Evolutionary conservation across 2,888 invertebrate species (phyloP).

Genomic region (Pterostichus madidus): DNA sequence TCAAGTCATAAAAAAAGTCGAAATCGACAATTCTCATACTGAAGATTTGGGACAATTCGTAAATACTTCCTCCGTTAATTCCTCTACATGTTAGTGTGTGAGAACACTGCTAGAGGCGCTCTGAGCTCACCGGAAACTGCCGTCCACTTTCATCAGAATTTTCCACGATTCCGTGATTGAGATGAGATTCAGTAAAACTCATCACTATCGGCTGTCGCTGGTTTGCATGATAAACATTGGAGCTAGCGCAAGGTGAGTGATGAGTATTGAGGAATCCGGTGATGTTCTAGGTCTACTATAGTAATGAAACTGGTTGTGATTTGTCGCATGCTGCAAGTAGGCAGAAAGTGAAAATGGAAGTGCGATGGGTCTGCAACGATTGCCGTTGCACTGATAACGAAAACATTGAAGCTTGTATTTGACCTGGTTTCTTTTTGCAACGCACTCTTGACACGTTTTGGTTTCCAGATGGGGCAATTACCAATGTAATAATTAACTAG

Average conservation of each 20-base stretch:
- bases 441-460: slow-evolving; percentile 29
- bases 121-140: slow-evolving; percentile 29
- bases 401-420: slow-evolving; percentile 12
- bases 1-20: slow-evolving; percentile 46
- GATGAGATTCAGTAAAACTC: background rate
- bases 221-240: background rate
- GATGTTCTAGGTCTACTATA: background rate
- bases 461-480: slow-evolving; percentile 11
- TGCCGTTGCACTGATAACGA: slow-evolving; percentile 24
- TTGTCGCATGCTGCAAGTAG: slow-evolving; percentile 11
- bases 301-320: slow-evolving; percentile 2
- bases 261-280: background rate
- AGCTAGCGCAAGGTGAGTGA: background rate
- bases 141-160: slow-evolving; percentile 42
- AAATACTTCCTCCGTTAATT: slow-evolving; percentile 38
- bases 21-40: slow-evolving; percentile 55
- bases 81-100: slow-evolving; percentile 47
- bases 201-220: background rate
- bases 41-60: slow-evolving; percentile 53
- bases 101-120: slow-evolving; percentile 46
- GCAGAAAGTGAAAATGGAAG: slow-evolving; percentile 24
- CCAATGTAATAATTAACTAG: background rate
- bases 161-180: background rate
- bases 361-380: background rate
- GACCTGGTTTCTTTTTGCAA: slow-evolving; percentile 19